Base-by-base conservation (phyloP, 2,797 vertebrate species). In the Cirrhinus molitorella region DNA sequence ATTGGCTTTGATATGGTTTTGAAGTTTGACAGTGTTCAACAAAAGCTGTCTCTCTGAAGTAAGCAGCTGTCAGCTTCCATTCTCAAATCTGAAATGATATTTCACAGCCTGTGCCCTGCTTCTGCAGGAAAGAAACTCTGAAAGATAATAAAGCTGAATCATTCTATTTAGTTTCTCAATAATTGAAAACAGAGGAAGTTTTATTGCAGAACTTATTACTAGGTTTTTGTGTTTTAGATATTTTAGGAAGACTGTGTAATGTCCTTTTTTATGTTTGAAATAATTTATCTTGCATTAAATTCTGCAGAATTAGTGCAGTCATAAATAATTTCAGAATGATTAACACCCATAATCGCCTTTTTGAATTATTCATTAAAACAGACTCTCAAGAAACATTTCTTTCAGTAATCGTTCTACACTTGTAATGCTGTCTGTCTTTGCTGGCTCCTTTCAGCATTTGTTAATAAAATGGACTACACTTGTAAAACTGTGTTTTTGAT, bases 11-110 rank as follows among this genome's bases (percentile, higher is more conserved):
- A 78, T 61, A 55, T 45, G 53, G 61, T 83, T 68, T 65, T 76
- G 81, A 83, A 65, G 71, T 83, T 83, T 76, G 81, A 76, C 61
- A 55, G 74, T 31, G 37, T 47, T 55, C 37, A 57, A 61, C 67
- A 78, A 83, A 83, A 83, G 81, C 81, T 47, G 71, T 37, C 59
- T 65, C 55, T 31, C 63, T 75, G 49, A 28, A 83, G 31, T 25
- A 74, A 63, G n/a, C 17, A 51, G 55, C 71, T 75, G 81, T 83
- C 81, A 77, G 63, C 49, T 83, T 53, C 49, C 13, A 67, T 55
- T 75, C 28, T 77, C 47, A 28, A 23, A 55, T 83, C 70, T 55
- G 9, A 57, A 31, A 31, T 65, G 31, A 70, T 70, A 66, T 83
- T 65, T 53, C 55, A 37, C 80, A 63, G 57, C n/a, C 16, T 7